Evolutionary conservation across 2,888 invertebrate species (phyloP).

Genomic region (Callimorpha dominula): DNA sequence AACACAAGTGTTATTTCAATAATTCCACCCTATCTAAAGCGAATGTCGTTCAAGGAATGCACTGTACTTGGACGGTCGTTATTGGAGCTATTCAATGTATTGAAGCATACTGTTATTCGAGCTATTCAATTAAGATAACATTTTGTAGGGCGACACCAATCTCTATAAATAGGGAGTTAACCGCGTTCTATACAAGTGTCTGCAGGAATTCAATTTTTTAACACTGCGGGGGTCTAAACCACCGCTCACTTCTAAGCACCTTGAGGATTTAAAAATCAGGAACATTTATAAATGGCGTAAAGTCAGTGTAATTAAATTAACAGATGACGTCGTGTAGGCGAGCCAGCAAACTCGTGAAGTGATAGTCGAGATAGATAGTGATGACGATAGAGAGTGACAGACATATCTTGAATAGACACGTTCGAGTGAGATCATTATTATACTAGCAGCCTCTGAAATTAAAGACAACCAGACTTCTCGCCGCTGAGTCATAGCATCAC

Average conservation of each 20-base stretch:
- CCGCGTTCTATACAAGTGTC: conserved; percentile 25
- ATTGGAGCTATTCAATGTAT: conserved; percentile 27
- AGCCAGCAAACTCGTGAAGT: conserved; percentile 64
- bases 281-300: conserved; percentile 57
- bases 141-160: conserved; percentile 26
- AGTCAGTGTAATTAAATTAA: conserved; percentile 77
- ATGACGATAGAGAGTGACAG: conserved; percentile 73
- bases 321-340: conserved; percentile 74
- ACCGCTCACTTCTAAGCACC: conserved; percentile 12
- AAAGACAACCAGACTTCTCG: conserved; percentile 70
- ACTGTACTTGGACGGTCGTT: conserved; percentile 32
- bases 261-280: conserved; percentile 42
- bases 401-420: conserved; percentile 57
- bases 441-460: conserved; percentile 64
- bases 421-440: conserved; percentile 71
- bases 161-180: conserved; percentile 36
- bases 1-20: conserved; percentile 39
- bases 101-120: conserved; percentile 33
- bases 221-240: conserved; percentile 39
- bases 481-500: conserved; percentile 66
- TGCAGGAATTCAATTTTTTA: conserved; percentile 37
- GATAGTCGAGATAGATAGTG: conserved; percentile 64
- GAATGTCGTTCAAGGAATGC: conserved; percentile 47
- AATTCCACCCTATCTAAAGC: conserved; percentile 47
- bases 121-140: conserved; percentile 40